A percentile compares a stretch with the other conserved stretches of the same genome.
Conservation (phyloP, 1,140 invertebrate genomes). For the Trissolcus basalis region DNA sequence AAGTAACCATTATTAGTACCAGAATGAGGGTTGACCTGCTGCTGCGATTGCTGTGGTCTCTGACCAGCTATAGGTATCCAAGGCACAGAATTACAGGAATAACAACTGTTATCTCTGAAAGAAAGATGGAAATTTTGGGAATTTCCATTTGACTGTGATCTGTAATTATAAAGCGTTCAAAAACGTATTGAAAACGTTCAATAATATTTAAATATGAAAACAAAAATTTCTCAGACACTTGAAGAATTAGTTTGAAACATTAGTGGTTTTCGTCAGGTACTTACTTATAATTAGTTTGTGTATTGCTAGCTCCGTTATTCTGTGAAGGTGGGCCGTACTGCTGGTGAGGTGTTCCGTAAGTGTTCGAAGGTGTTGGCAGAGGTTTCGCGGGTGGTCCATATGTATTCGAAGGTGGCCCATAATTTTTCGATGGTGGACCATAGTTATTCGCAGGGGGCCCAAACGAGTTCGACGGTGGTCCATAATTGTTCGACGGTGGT, state of each 20-base stretch:
- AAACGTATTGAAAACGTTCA: too few relatives aligned
- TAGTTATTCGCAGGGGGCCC: constrained; percentile 6
- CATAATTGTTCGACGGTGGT: constrained; percentile 7
- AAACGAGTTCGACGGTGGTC: constrained; percentile 4
- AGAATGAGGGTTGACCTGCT: constrained; percentile 11
- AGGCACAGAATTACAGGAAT: constrained; percentile 84
- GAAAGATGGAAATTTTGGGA: constrained; percentile 11
- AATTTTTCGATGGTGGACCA: constrained; percentile 2
- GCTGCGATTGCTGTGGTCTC: constrained; percentile 1
- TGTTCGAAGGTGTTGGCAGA: constrained; percentile 5
- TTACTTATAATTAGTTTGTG: not conserved
- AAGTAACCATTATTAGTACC: constrained; percentile 24
- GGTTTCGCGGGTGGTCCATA: constrained; percentile 19
- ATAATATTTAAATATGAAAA: too few relatives aligned
- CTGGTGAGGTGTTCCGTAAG: constrained; percentile 15
- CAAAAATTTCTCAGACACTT: too few relatives aligned
- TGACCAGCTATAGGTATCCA: constrained; percentile 82
- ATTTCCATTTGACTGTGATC: constrained; percentile 11
- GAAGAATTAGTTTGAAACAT: too few relatives aligned
- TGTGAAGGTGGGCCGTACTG: constrained; percentile 21
- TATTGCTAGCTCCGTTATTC: not conserved
- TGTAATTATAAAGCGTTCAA: constrained; percentile 10
- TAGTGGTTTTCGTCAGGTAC: too few relatives aligned
- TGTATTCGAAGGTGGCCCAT: constrained; percentile 2
- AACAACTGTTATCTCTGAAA: constrained; percentile 77